phyloP scores from a whole-genome alignment of 2,888 invertebrate species.

The Salpingus planirostris region DNA sequence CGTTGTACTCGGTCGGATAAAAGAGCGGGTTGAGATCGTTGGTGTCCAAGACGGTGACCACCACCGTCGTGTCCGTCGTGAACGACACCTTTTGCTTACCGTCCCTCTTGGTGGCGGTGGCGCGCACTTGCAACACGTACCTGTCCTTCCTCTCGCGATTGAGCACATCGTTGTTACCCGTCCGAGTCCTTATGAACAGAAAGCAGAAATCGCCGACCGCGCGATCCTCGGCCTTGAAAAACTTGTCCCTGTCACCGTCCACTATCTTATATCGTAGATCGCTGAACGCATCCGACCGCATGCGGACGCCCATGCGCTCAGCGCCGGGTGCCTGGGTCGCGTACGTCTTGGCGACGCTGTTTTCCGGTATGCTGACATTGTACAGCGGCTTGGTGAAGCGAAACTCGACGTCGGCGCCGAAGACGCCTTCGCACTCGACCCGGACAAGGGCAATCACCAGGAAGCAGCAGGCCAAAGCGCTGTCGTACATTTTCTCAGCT shows the following conservation, averaged over 20 bases:
- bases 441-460: conserved; percentile 33
- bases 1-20: conserved; percentile 80
- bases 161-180: conserved; percentile 77
- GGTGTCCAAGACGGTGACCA: conserved; percentile 68
- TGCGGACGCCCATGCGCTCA: conserved; percentile 70
- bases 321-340: conserved; percentile 61
- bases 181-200: conserved; percentile 78
- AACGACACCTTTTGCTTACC: conserved; percentile 50
- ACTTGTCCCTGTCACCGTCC: conserved; percentile 77
- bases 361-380: conserved; percentile 88
- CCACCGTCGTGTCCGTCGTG: conserved; percentile 66
- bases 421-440: conserved; percentile 26
- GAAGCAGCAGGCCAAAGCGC: conserved; percentile 36
- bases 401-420: conserved; percentile 42
- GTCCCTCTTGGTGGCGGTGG: conserved; percentile 53
- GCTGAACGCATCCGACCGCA: conserved; percentile 38
- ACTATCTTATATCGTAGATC: conserved; percentile 80
- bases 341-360: conserved; percentile 84
- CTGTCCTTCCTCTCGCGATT: conserved; percentile 86
- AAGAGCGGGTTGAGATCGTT: conserved; percentile 93
- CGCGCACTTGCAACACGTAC: conserved; percentile 71
- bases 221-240: conserved; percentile 87
- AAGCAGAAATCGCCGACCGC: conserved; percentile 93
- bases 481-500: conserved; percentile 36
- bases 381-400: conserved; percentile 66